A percentile compares a stretch with the other conserved stretches of the same genome.
Evolutionary conservation across 2,888 invertebrate genomes (phyloP).

Genomic region (Acleris laterana): DNA sequence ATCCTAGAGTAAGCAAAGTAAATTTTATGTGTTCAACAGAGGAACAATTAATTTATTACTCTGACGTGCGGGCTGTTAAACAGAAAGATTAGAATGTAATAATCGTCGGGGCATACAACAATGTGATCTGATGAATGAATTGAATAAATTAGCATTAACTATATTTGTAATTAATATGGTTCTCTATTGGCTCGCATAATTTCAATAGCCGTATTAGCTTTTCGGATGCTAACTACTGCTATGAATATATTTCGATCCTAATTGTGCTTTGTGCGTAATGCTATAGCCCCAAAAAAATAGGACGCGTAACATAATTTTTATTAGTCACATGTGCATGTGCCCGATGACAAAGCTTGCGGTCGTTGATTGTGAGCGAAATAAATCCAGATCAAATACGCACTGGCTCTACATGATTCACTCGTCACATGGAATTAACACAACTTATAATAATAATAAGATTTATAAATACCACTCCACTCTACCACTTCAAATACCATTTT

Average conservation of each 20-base stretch:
- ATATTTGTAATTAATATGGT: too few species aligned
- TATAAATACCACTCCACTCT: too few species aligned
- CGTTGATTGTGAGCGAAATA: slow-evolving; percentile 32
- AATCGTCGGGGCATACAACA: too few species aligned
- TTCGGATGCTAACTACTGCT: too few species aligned
- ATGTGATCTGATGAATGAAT: too few species aligned
- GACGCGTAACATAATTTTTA: slow-evolving; percentile 15
- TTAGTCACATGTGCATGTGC: slow-evolving; percentile 23
- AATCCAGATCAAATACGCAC: slow-evolving; percentile 26
- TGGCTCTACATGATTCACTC: slow-evolving; percentile 17
- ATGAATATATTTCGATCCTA: neutral
- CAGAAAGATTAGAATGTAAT: too few species aligned
- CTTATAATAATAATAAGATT: too few species aligned
- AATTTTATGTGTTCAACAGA: slow-evolving; percentile 21
- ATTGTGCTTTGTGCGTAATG: slow-evolving; percentile 7
- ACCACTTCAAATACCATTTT: too few species aligned
- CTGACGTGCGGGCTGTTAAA: neutral
- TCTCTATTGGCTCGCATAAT: too few species aligned
- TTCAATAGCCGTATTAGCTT: too few species aligned
- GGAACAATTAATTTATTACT: neutral
- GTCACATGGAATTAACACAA: neutral
- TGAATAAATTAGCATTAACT: too few species aligned
- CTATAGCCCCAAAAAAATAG: slow-evolving; percentile 10
- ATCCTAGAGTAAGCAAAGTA: slow-evolving; percentile 30
- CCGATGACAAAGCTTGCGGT: slow-evolving; percentile 24